These are phyloP conservation scores for Sarcophaga peregrina DNA, from an alignment of 1,140 invertebrate species.

Conservation along the genomic window DNA sequence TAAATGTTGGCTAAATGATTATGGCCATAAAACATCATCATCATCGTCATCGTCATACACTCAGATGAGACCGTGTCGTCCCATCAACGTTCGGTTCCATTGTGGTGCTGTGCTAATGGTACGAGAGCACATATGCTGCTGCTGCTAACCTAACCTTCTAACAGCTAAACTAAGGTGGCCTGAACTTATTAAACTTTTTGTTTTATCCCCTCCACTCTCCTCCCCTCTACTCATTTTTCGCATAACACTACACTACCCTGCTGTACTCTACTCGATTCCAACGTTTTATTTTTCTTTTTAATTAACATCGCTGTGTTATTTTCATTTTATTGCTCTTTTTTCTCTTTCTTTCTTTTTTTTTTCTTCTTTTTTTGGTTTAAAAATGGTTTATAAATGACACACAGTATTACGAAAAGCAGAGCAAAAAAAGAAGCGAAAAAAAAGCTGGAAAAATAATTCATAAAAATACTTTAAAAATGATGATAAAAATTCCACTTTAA, in stretches of 20 bases:
- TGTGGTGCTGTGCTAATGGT: no score
- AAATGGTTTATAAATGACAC: background rate
- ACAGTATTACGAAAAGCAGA: background rate
- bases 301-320: background rate
- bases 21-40: conserved; percentile 7
- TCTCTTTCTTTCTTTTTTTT: no score
- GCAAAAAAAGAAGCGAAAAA: background rate
- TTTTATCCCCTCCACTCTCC: no score
- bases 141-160: no score
- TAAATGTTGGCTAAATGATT: conserved; percentile 7
- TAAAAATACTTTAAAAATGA: background rate
- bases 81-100: no score
- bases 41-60: background rate
- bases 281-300: background rate
- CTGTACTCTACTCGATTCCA: background rate
- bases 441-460: background rate
- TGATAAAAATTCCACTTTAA: background rate
- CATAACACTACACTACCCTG: background rate
- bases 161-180: background rate
- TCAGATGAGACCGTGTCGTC: no score
- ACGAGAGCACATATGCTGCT: no score
- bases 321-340: background rate
- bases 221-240: background rate
- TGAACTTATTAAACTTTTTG: background rate
- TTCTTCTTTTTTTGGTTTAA: background rate